phyloP scores from a whole-genome alignment of 2,113 vertebrate genomes.

The Malurus alboscapulatus region DNA sequence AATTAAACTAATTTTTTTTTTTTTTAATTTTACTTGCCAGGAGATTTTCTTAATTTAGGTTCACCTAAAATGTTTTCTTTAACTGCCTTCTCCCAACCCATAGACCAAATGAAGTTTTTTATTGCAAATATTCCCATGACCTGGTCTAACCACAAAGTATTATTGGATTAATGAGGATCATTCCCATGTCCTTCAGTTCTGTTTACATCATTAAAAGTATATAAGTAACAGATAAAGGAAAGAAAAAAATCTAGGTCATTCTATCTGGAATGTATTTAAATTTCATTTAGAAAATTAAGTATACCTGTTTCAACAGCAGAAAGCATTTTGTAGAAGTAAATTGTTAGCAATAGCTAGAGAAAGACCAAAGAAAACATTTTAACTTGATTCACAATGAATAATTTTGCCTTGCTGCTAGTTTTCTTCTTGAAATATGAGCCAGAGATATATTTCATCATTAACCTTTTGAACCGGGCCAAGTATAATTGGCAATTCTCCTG shows the following conservation, averaged over 20 bases:
- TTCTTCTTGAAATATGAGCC: slow-evolving; percentile 43
- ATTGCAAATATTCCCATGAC: neutral
- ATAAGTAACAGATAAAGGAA: neutral
- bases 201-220: slow-evolving; percentile 1
- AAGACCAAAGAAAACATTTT: slow-evolving; percentile 32
- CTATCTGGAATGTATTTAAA: neutral
- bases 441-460: slow-evolving; percentile 50
- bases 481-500: slow-evolving; percentile 53
- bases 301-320: neutral
- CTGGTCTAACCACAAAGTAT: neutral
- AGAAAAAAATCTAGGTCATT: neutral
- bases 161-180: neutral
- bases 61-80: neutral
- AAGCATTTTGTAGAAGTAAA: neutral
- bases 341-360: neutral
- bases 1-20: too few species aligned
- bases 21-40: neutral
- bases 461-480: slow-evolving; percentile 32
- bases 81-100: neutral
- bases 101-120: neutral
- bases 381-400: neutral
- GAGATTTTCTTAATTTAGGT: neutral
- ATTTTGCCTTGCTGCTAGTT: slow-evolving; percentile 38
- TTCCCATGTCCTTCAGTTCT: slow-evolving; percentile 11
- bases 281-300: slow-evolving; percentile 7